phyloP scores from a whole-genome alignment of 2,113 vertebrate species.

The Planiliza haematocheilus region DNA sequence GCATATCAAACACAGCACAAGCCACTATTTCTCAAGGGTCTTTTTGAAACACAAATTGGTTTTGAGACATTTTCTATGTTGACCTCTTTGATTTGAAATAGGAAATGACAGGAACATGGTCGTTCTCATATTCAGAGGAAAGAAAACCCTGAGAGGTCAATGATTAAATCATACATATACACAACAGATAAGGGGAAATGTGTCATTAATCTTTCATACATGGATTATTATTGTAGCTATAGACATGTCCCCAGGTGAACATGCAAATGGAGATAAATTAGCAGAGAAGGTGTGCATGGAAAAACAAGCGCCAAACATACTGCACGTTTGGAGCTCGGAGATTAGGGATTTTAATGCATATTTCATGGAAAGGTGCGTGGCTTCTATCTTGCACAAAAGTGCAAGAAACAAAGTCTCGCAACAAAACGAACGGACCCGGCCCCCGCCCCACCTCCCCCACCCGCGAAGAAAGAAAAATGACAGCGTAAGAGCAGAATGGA shows the following conservation, averaged over 20 bases:
- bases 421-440: not conserved
- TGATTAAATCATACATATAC: slow-evolving; percentile 74
- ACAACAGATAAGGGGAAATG: slow-evolving; percentile 64
- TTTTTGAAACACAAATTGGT: slow-evolving; percentile 84
- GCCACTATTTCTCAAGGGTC: slow-evolving; percentile 78
- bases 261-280: slow-evolving; percentile 57
- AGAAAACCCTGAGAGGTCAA: slow-evolving; percentile 75
- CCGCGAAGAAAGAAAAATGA: slow-evolving; percentile 20
- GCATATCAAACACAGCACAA: slow-evolving; percentile 79
- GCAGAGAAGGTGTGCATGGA: slow-evolving; percentile 22
- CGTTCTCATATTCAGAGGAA: slow-evolving; percentile 57
- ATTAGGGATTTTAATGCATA: slow-evolving; percentile 20
- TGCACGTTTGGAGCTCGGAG: not conserved
- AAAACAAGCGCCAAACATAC: slow-evolving; percentile 16
- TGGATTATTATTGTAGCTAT: slow-evolving; percentile 65
- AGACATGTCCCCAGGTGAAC: slow-evolving; percentile 63
- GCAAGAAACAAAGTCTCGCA: slow-evolving; percentile 20
- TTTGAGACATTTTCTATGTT: slow-evolving; percentile 79
- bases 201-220: slow-evolving; percentile 75
- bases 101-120: slow-evolving; percentile 78
- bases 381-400: slow-evolving; percentile 12
- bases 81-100: slow-evolving; percentile 82
- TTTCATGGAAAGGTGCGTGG: not conserved
- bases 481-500: slow-evolving; percentile 42
- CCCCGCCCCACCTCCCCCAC: too few species aligned